phyloP scores from a whole-genome alignment of 2,888 invertebrate genomes.

The Oligia strigilis region DNA sequence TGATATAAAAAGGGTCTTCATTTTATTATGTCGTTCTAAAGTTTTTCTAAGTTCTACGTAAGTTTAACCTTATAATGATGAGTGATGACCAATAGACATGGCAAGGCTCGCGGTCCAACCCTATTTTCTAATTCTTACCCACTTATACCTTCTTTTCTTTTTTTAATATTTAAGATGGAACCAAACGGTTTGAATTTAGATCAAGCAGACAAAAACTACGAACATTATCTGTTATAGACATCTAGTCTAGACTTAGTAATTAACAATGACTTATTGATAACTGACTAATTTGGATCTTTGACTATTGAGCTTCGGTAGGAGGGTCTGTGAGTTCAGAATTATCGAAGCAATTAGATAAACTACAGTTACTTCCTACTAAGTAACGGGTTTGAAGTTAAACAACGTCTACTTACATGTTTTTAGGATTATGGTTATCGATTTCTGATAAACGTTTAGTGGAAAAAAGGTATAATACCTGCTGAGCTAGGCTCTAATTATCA shows the following conservation, averaged over 20 bases:
- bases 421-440: background rate
- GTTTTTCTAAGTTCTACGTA: background rate
- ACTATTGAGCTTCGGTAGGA: no score
- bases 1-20: background rate
- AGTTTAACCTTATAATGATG: background rate
- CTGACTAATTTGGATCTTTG: background rate
- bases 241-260: background rate
- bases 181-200: background rate
- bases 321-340: background rate
- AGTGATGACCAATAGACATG: no score
- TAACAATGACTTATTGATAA: conserved; percentile 3
- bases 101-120: background rate
- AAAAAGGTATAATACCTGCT: no score
- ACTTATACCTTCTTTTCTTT: background rate
- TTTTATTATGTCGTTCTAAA: background rate
- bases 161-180: conserved; percentile 6
- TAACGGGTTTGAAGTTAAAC: background rate
- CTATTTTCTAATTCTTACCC: no score
- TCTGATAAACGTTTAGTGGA: no score
- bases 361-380: background rate
- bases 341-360: background rate
- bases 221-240: background rate
- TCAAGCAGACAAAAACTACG: background rate
- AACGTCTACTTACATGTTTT: background rate
- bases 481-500: background rate